These are phyloP conservation scores for Alitta virens DNA, from an alignment of 2,888 invertebrate genomes.

Conservation along the genomic window DNA sequence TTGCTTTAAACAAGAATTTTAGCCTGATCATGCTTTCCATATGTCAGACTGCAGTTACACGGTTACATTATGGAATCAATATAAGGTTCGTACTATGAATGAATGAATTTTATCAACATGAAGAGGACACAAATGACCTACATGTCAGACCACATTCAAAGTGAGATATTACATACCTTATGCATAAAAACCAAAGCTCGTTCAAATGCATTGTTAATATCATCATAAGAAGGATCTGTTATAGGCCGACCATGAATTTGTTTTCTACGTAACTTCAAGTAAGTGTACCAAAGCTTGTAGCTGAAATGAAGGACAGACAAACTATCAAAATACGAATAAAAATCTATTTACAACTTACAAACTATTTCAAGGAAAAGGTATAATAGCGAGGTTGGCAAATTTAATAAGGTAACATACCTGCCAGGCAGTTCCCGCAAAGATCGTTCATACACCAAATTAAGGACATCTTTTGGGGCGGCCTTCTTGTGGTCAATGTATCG, in stretches of 20 bases:
- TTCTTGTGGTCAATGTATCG: slow-evolving; percentile 96
- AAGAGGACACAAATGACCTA: too few relatives aligned
- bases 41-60: too few relatives aligned
- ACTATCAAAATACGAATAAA: too few relatives aligned
- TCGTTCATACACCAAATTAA: slow-evolving; percentile 92
- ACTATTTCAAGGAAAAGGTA: too few relatives aligned
- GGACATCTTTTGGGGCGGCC: slow-evolving; percentile 70
- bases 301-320: slow-evolving; percentile 53
- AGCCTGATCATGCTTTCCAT: too few relatives aligned
- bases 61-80: too few relatives aligned
- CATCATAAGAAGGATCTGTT: slow-evolving; percentile 83
- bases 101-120: too few relatives aligned
- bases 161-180: slow-evolving; percentile 72
- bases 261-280: slow-evolving; percentile 79
- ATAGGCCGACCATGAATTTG: slow-evolving; percentile 79
- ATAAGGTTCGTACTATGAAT: too few relatives aligned
- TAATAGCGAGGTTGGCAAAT: too few relatives aligned
- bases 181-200: slow-evolving; percentile 97
- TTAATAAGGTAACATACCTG: slow-evolving; percentile 62
- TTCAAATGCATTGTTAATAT: slow-evolving; percentile 95
- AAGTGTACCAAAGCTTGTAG: slow-evolving; percentile 96
- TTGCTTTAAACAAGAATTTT: too few relatives aligned
- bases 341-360: too few relatives aligned
- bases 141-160: too few relatives aligned
- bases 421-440: slow-evolving; percentile 95